Evolutionary conservation across 2,888 invertebrate genomes (phyloP).

Genomic region (Eupithecia insigniata): DNA sequence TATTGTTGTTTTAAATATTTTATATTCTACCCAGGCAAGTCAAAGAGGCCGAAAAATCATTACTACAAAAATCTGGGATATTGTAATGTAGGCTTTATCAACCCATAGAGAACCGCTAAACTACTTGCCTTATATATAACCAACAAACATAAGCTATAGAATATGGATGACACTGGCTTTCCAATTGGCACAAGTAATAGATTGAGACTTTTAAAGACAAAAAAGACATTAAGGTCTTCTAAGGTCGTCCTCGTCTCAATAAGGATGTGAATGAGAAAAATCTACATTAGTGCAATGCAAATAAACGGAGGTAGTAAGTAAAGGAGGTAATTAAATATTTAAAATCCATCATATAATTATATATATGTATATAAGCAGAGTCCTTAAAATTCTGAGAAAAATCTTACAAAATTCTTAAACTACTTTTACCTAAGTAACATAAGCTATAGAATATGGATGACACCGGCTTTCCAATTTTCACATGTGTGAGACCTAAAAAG

Average conservation of each 20-base stretch:
- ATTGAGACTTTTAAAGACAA: not conserved
- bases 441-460: not conserved
- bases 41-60: not conserved
- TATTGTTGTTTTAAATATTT: too few relatives aligned
- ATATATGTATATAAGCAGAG: too few relatives aligned
- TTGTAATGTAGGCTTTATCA: too few relatives aligned
- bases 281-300: not conserved
- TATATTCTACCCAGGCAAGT: too few relatives aligned
- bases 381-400: not conserved
- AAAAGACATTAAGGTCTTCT: not conserved
- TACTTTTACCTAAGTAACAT: not conserved
- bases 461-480: slow-evolving; percentile 1
- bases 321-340: not conserved
- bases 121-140: not conserved
- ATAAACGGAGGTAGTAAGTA: too few relatives aligned
- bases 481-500: not conserved
- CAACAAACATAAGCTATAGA: not conserved
- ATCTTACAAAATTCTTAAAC: not conserved
- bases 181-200: slow-evolving; percentile 9
- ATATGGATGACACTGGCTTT: not conserved
- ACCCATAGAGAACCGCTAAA: too few relatives aligned
- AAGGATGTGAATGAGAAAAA: not conserved
- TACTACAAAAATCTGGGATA: not conserved
- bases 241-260: not conserved
- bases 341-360: not conserved